phyloP scores from a whole-genome alignment of 2,797 vertebrate species.

The Podargus strigoides region DNA sequence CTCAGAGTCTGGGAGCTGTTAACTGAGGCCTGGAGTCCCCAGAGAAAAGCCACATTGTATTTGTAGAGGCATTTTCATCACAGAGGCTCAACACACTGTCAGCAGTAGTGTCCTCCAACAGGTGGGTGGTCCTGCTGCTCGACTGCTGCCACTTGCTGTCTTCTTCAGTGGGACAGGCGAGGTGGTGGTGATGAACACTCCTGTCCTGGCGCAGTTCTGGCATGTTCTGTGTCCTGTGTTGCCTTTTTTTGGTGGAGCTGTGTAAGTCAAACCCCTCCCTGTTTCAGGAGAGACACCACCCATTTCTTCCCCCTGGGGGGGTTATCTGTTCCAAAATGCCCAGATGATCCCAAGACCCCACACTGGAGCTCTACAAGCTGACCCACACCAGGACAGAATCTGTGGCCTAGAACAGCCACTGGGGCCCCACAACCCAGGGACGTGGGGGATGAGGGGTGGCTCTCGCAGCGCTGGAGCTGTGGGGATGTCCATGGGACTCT shows the following conservation, averaged over 20 bases:
- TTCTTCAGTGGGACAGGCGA: not conserved
- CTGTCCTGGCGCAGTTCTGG: no score
- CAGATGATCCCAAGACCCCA: no score
- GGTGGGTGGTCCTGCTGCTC: not conserved
- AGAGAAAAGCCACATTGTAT: not conserved
- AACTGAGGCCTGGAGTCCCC: not conserved
- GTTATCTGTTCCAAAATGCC: not conserved
- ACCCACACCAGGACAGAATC: not conserved
- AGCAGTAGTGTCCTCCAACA: rapidly evolving
- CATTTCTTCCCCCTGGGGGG: no score
- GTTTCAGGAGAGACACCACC: not conserved
- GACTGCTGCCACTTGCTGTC: rapidly evolving
- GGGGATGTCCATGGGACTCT: not conserved
- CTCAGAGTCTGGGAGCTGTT: rapidly evolving
- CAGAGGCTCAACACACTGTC: not conserved
- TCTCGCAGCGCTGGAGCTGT: not conserved
- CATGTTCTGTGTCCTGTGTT: rapidly evolving
- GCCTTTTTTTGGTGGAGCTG: not conserved
- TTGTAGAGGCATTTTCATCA: rapidly evolving
- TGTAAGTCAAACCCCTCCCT: not conserved
- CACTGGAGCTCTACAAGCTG: not conserved
- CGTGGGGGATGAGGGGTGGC: rapidly evolving
- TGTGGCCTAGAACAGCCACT: not conserved
- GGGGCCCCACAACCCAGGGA: not conserved
- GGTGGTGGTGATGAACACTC: not conserved